Conservation (phyloP, 64 coral and sea anemone species). For the Dendrophyllia cribrosa region DNA sequence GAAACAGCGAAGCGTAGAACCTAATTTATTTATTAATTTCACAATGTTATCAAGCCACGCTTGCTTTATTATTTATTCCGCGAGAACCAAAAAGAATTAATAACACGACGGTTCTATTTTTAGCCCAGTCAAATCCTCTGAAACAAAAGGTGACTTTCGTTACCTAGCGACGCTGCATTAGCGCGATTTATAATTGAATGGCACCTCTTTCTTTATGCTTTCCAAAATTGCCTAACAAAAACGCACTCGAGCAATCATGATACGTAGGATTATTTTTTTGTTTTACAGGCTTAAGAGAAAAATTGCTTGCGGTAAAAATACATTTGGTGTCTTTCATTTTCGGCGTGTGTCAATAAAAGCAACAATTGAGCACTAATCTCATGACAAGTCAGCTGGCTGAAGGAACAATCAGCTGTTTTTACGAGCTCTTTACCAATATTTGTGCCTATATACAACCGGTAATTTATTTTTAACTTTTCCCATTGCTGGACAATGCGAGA, state of each 20-base stretch:
- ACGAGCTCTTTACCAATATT: conserved; percentile 1
- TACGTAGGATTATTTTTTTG: neutral
- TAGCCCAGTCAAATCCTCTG: neutral
- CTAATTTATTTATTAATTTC: conserved; percentile 16
- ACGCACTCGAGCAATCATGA: neutral
- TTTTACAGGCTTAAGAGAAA: neutral
- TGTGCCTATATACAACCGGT: neutral
- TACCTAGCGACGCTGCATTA: neutral
- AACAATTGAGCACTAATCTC: neutral
- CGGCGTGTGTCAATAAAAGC: conserved; percentile 6
- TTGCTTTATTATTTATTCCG: conserved; percentile 20
- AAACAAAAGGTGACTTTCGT: neutral
- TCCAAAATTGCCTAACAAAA: neutral
- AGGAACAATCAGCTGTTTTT: conserved; percentile 4
- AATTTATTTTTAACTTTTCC: no score
- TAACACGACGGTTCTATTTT: conserved; percentile 24
- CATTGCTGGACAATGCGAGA: no score
- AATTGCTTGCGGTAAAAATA: conserved; percentile 35
- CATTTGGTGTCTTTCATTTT: conserved; percentile 37
- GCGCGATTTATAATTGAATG: no score
- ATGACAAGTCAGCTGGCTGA: conserved; percentile 18
- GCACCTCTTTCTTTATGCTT: neutral
- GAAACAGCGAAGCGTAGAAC: neutral
- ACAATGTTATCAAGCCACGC: neutral
- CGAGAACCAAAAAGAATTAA: neutral